Conservation (phyloP, 35 echinoderm and acorn worm species). For the Acanthaster planci region DNA sequence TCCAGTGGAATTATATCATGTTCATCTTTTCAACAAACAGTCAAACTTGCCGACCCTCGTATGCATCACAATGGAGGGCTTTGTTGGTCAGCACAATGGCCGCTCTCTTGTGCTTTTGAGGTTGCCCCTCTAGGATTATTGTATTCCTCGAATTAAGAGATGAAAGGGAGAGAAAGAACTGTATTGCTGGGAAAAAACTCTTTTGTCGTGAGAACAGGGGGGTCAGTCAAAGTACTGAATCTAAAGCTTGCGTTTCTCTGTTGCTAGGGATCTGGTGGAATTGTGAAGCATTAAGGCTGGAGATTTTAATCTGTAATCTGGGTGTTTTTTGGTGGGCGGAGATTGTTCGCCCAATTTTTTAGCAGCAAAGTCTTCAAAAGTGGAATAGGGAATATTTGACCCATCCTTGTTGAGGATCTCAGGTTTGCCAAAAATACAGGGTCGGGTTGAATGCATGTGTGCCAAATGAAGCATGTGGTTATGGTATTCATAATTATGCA, state of each 20-base stretch:
- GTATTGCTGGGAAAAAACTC: background rate
- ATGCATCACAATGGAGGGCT: background rate
- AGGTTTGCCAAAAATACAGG: too few species aligned
- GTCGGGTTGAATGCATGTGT: too few species aligned
- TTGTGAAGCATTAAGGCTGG: too few species aligned
- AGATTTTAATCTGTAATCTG: too few species aligned
- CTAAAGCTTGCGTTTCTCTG: background rate
- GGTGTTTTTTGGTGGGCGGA: too few species aligned
- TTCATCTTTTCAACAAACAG: conserved; percentile 14
- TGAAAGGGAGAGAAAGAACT: background rate
- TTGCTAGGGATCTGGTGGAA: background rate
- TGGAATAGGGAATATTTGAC: too few species aligned
- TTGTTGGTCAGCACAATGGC: background rate
- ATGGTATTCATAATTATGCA: too few species aligned
- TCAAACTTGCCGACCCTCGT: background rate
- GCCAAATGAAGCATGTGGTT: too few species aligned
- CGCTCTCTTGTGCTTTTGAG: background rate
- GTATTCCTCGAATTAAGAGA: background rate
- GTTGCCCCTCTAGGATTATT: conserved; percentile 3
- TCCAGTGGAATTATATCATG: conserved; percentile 2
- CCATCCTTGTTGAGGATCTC: too few species aligned
- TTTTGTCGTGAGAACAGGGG: background rate
- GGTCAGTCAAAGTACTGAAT: background rate
- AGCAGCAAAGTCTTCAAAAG: too few species aligned
- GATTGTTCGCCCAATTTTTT: too few species aligned